A percentile compares a stretch with the other conserved stretches of the same genome.
These are phyloP conservation scores for Armadillidium nasatum DNA, from an alignment of 1,140 invertebrate genomes.

Conservation along the genomic window DNA sequence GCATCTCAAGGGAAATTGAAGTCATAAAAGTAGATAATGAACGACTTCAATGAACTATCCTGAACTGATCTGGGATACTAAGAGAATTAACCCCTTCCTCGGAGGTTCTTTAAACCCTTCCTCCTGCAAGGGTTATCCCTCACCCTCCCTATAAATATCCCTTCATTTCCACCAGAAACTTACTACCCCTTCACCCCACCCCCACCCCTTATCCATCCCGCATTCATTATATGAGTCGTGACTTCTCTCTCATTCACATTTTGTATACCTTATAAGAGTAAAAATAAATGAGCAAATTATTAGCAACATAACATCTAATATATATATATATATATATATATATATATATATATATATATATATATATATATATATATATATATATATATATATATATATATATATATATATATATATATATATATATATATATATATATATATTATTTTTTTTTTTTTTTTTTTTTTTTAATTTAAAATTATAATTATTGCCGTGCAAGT, in stretches of 20 bases:
- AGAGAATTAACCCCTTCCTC: neutral
- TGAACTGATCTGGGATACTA: neutral
- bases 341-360: constrained; percentile 2
- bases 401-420: too few relatives aligned
- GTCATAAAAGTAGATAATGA: constrained; percentile 5
- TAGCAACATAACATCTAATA: neutral
- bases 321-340: neutral
- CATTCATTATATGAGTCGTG: constrained; percentile 7
- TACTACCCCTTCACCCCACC: neutral
- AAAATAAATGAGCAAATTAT: neutral
- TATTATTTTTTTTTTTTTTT: too few relatives aligned
- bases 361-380: too few relatives aligned
- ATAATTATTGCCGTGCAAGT: too few relatives aligned
- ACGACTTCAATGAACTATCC: constrained; percentile 1
- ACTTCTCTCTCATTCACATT: neutral
- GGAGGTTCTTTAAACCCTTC: neutral
- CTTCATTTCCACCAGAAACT: too few relatives aligned
- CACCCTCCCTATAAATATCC: neutral
- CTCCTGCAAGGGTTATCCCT: neutral
- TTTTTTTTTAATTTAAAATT: too few relatives aligned
- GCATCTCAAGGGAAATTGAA: neutral
- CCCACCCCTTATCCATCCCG: neutral
- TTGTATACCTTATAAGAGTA: neutral
- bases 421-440: too few relatives aligned
- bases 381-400: too few relatives aligned